These are phyloP conservation scores for Pentamera pediparva DNA, from an alignment of 53 echinoderm and acorn worm genomes.

Conservation along the genomic window DNA sequence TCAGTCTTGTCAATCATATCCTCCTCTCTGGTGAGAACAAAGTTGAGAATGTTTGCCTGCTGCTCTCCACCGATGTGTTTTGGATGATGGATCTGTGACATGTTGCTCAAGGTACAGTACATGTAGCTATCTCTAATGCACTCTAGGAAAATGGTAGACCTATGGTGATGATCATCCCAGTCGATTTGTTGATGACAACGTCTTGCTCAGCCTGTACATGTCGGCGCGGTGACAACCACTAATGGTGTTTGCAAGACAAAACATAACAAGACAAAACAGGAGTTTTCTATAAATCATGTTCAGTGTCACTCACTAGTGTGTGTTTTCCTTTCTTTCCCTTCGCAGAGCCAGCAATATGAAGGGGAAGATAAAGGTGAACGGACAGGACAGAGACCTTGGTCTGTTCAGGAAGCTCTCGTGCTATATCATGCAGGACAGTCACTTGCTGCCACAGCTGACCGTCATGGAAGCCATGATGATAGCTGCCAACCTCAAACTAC, in stretches of 20 bases:
- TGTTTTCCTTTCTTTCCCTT: not conserved
- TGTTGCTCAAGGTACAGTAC: too few relatives aligned
- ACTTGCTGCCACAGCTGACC: slow-evolving; percentile 79
- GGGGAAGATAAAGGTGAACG: slow-evolving; percentile 77
- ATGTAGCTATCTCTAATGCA: too few relatives aligned
- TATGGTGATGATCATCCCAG: too few relatives aligned
- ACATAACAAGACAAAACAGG: not conserved
- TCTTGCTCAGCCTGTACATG: too few relatives aligned
- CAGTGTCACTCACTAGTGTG: not conserved
- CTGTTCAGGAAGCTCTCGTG: slow-evolving; percentile 90
- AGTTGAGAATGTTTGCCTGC: too few relatives aligned
- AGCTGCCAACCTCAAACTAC: slow-evolving; percentile 85
- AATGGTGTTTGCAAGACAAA: not conserved
- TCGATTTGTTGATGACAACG: too few relatives aligned
- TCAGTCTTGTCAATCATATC: too few relatives aligned
- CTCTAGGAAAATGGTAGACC: too few relatives aligned
- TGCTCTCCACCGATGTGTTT: too few relatives aligned
- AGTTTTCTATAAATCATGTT: not conserved
- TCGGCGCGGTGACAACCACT: too few relatives aligned
- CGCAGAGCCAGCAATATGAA: slow-evolving; percentile 65
- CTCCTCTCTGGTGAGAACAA: too few relatives aligned
- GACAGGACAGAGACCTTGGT: slow-evolving; percentile 59
- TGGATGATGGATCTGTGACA: too few relatives aligned
- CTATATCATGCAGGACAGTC: slow-evolving; percentile 98
- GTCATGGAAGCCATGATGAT: slow-evolving; percentile 93